Evolutionary conservation across 2,797 vertebrate species (phyloP), one percentile per base, ranked within the genome.

Genomic region (Pampus argenteus): DNA sequence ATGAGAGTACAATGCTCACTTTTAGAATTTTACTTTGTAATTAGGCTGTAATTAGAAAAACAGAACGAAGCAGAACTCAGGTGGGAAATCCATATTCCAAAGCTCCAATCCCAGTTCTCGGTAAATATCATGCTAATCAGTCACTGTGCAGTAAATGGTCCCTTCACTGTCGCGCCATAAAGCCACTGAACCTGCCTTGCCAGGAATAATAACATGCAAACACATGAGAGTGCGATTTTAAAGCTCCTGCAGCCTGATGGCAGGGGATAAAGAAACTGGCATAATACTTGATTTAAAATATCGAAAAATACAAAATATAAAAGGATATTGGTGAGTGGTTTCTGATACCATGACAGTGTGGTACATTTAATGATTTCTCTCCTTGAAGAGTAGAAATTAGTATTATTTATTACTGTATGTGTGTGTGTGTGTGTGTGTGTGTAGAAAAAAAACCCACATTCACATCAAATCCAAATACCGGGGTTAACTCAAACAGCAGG

Each of bases 41-140:
- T 94, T 85, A 91, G 79, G 68, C 23, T 78, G 71, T 89, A 92
- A 93, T 92, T 88, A 85, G 68, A 81, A 84, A 88, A 88, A 70
- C 65, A 82, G 83, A 91, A 89, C 83, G 74, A 91, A 79, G 72
- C 71, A 68, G 70, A 87, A 86, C 71, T 91, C 92, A 92, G 84
- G 74, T 93, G 93, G 92, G 93, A 92, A 92, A 92, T 91, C 59
- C 71, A 80, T 83, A 87, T 90, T 92, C 82, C 81, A 82, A 82
- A 83, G 72, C 40, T 63, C 26, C 76, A 67, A 65, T 74, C 60
- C 51, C 71, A 44, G 70, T 78, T 76, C 81, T 82, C 55, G 74
- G 78, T 81, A 81, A 91, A 87, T 84, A 82, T 66, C 54, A 45
- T 86, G 76, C 64, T 90, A 85, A 89, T 88, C 69, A 79, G 47